These are phyloP conservation scores for Nymphicus hollandicus DNA, from an alignment of 2,113 vertebrate species.

Conservation along the genomic window DNA sequence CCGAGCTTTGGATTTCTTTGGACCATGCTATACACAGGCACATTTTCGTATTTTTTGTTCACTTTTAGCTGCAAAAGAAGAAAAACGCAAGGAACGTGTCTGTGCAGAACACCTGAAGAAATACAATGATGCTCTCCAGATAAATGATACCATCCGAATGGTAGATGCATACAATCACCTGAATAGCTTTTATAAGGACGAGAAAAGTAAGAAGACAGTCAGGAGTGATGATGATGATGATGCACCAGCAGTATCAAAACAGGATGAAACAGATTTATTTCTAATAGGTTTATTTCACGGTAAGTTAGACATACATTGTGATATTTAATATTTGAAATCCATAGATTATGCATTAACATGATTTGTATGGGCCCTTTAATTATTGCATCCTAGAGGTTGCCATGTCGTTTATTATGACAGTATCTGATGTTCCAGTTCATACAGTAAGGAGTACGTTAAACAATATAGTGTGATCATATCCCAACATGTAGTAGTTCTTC, in stretches of 20 bases:
- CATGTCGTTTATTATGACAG: not conserved
- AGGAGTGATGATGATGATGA: conserved; percentile 64
- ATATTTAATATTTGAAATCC: not conserved
- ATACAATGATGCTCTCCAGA: conserved; percentile 90
- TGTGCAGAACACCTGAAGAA: conserved; percentile 90
- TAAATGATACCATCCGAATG: conserved; percentile 91
- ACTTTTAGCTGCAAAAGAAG: conserved; percentile 84
- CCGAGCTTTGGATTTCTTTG: not conserved
- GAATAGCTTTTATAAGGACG: conserved; percentile 81
- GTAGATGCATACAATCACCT: conserved; percentile 86
- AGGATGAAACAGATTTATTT: conserved; percentile 84
- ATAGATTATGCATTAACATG: not conserved
- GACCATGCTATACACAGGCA: not conserved
- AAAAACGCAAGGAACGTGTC: conserved; percentile 82
- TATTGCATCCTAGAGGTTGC: not conserved
- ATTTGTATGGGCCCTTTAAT: not conserved
- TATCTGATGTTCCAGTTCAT: not conserved
- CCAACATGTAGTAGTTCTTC: not conserved
- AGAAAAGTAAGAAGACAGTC: conserved; percentile 79
- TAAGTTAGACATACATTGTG: conserved; percentile 63
- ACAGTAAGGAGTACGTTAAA: not conserved
- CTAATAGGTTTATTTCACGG: conserved; percentile 86
- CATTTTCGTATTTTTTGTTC: not conserved
- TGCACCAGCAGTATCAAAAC: conserved; percentile 57
- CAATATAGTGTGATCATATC: not conserved